phyloP scores from a whole-genome alignment of 2,797 vertebrate species.

The Scolopax rusticola region DNA sequence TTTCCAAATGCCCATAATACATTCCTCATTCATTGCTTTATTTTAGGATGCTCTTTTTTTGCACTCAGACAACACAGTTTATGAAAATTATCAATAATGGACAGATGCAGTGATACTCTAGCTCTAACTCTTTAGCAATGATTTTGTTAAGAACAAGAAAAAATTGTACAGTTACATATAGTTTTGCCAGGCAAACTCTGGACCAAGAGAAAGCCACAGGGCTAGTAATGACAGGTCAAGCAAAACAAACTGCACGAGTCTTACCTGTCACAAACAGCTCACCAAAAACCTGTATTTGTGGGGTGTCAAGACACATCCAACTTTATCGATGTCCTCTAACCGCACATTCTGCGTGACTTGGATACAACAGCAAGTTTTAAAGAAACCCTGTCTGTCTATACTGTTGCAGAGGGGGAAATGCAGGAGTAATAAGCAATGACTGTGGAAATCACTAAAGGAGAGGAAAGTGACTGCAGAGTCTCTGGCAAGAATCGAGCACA shows the following conservation, averaged over 20 bases:
- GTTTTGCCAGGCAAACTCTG: neutral
- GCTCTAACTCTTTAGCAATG: neutral
- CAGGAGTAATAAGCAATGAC: neutral
- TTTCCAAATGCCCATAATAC: neutral
- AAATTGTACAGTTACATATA: too few relatives aligned
- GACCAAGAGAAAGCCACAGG: neutral
- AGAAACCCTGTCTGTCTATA: too few relatives aligned
- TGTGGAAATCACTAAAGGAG: neutral
- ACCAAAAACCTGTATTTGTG: neutral
- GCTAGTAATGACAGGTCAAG: neutral
- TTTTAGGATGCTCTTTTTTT: neutral
- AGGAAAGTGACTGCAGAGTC: neutral
- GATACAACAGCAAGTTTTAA: neutral
- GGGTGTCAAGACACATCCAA: neutral
- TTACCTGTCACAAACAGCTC: neutral
- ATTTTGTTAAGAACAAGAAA: neutral
- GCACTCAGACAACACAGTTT: neutral
- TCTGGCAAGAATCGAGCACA: neutral
- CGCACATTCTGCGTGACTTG: neutral
- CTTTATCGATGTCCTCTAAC: neutral
- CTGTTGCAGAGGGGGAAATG: neutral
- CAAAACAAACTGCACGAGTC: neutral
- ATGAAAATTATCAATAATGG: neutral
- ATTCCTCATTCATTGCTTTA: neutral
- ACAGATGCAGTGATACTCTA: neutral